These are phyloP conservation scores for Phalera bucephala DNA, from an alignment of 2,888 invertebrate species.

Conservation along the genomic window DNA sequence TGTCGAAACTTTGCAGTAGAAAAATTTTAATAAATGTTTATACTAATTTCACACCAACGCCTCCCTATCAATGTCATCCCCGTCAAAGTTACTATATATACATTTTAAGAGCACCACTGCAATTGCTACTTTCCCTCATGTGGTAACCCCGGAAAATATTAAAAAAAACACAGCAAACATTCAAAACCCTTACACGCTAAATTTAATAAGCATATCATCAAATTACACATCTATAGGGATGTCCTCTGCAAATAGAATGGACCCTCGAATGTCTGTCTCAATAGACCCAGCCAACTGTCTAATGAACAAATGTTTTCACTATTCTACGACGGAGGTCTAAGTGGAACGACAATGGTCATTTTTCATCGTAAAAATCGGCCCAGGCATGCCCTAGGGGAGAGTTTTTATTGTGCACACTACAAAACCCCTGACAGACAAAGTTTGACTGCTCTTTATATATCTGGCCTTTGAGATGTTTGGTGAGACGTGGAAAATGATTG, in stretches of 20 bases:
- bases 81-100: too few species aligned
- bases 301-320: slow-evolving; percentile 64
- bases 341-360: slow-evolving; percentile 50
- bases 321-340: slow-evolving; percentile 52
- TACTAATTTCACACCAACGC: too few species aligned
- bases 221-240: slow-evolving; percentile 19
- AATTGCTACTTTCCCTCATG: too few species aligned
- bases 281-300: slow-evolving; percentile 37
- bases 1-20: too few species aligned
- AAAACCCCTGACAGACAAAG: slow-evolving; percentile 59
- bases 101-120: too few species aligned
- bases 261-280: slow-evolving; percentile 18
- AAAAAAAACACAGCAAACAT: too few species aligned
- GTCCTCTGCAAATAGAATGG: slow-evolving; percentile 29
- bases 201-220: too few species aligned
- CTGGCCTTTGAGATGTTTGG: slow-evolving; percentile 45
- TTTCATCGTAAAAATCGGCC: slow-evolving; percentile 66
- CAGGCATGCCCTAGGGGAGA: slow-evolving; percentile 41
- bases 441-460: slow-evolving; percentile 56
- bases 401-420: slow-evolving; percentile 52
- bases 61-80: too few species aligned
- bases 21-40: too few species aligned
- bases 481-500: slow-evolving; percentile 25
- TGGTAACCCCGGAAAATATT: too few species aligned
- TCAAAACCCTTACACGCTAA: too few species aligned